phyloP scores from a whole-genome alignment of 2,797 vertebrate species.

The Coreius guichenoti region DNA sequence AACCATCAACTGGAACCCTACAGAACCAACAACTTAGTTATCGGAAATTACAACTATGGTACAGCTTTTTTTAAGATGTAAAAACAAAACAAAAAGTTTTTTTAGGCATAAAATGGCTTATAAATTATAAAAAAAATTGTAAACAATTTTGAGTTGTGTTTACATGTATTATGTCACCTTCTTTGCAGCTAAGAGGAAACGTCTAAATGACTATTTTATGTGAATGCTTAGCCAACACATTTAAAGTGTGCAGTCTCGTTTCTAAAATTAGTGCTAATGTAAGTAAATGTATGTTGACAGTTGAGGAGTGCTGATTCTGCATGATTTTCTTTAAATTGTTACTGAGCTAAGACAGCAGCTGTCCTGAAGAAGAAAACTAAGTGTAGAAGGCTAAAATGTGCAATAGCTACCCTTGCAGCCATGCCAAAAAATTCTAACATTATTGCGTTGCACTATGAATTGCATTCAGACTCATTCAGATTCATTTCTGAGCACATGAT shows the following conservation, averaged over 20 bases:
- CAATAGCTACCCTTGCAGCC: neutral
- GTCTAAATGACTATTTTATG: neutral
- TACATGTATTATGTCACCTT: neutral
- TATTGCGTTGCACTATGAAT: neutral
- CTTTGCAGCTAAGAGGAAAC: neutral
- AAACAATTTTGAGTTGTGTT: too few relatives aligned
- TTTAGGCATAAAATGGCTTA: neutral
- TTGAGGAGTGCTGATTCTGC: slow-evolving; percentile 4
- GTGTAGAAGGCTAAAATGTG: neutral
- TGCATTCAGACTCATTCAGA: neutral
- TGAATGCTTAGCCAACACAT: neutral
- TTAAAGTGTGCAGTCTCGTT: neutral
- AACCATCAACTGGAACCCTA: slow-evolving; percentile 89
- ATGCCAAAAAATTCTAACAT: neutral
- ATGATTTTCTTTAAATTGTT: slow-evolving; percentile 4
- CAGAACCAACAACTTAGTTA: slow-evolving; percentile 22
- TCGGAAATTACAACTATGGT: neutral
- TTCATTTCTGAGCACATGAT: neutral
- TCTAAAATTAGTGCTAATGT: neutral
- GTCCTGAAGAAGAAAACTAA: neutral
- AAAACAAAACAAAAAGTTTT: too few relatives aligned
- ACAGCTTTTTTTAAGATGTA: neutral
- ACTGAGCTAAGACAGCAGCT: neutral
- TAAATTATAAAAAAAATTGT: too few relatives aligned
- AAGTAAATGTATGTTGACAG: neutral